phyloP scores from a whole-genome alignment of 2,797 vertebrate species.

The Oophaga sylvatica region DNA sequence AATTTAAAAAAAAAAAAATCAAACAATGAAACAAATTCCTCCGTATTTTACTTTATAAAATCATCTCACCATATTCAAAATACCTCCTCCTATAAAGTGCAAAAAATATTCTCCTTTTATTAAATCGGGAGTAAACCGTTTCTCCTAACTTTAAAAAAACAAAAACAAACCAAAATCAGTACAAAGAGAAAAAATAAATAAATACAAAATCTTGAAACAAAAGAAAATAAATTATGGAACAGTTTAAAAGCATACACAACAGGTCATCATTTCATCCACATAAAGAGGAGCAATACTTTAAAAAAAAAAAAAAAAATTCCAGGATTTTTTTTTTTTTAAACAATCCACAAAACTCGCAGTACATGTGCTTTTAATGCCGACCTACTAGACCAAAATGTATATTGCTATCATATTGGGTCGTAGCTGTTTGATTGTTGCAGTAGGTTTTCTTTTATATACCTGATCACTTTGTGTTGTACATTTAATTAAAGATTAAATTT shows the following conservation, averaged over 20 bases:
- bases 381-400: not conserved
- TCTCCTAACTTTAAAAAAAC: not conserved
- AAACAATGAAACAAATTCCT: not conserved
- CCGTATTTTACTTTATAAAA: not conserved
- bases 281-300: not conserved
- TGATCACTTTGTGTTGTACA: not conserved
- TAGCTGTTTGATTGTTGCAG: not conserved
- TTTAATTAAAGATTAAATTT: not conserved
- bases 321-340: not conserved
- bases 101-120: constrained; percentile 23
- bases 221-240: not conserved
- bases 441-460: not conserved
- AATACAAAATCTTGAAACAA: not conserved
- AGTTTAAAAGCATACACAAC: not conserved
- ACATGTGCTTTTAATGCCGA: not conserved
- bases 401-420: not conserved
- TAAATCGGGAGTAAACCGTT: not conserved
- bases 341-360: not conserved
- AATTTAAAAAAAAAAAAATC: not conserved
- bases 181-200: not conserved
- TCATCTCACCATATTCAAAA: not conserved
- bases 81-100: constrained; percentile 47
- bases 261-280: not conserved
- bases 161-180: not conserved
- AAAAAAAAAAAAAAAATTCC: too few species aligned